phyloP scores from a whole-genome alignment of 2,113 vertebrate genomes.

The Aldabrachelys gigantea region DNA sequence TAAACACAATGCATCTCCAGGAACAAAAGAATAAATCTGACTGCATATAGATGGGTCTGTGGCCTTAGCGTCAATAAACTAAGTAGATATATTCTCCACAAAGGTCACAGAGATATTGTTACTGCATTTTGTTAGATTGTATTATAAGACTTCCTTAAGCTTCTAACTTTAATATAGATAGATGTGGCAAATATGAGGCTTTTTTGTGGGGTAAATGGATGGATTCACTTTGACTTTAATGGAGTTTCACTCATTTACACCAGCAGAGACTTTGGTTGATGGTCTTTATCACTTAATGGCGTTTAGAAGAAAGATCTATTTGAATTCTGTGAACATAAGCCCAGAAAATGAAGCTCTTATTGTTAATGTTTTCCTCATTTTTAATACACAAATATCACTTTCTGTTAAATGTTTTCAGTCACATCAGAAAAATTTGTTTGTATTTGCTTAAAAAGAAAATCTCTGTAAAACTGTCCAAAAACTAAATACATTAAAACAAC shows the following conservation, averaged over 20 bases:
- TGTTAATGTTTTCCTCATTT: not conserved
- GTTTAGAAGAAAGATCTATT: not conserved
- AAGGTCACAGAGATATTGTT: not conserved
- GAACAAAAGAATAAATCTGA: not conserved
- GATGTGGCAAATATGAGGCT: not conserved
- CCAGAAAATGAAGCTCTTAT: not conserved
- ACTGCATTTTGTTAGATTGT: not conserved
- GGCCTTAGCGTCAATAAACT: not conserved
- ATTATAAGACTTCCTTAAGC: not conserved
- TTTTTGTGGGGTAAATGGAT: not conserved
- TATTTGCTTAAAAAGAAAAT: not conserved
- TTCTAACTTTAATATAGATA: not conserved
- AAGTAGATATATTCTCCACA: not conserved
- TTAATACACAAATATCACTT: not conserved
- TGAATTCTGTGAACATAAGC: not conserved
- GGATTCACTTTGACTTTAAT: not conserved
- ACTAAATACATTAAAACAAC: not conserved
- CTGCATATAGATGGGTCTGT: not conserved
- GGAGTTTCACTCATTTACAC: not conserved
- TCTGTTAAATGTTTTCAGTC: not conserved
- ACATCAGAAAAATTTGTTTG: not conserved
- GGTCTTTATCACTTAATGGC: not conserved
- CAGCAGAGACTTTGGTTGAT: not conserved
- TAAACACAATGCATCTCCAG: not conserved
- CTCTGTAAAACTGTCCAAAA: not conserved